Conservation (phyloP, 2,888 invertebrate species). For the Polietes domitor region DNA sequence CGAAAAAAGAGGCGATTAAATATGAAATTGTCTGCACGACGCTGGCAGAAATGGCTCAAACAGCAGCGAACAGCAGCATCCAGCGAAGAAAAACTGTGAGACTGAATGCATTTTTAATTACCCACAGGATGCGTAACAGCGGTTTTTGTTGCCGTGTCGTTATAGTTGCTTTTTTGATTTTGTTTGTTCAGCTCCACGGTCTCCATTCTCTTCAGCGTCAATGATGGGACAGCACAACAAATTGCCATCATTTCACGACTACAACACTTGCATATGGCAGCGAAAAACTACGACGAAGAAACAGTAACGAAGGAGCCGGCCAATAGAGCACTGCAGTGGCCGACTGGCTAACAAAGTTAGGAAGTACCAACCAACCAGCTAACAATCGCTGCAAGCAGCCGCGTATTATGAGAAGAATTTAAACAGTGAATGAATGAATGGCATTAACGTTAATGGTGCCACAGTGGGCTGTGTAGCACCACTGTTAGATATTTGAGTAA, state of each 20-base stretch:
- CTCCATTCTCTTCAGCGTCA: slow-evolving; percentile 23
- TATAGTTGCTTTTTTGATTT: not conserved
- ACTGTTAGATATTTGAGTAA: too few relatives aligned
- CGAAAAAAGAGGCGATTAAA: slow-evolving; percentile 38
- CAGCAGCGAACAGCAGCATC: slow-evolving; percentile 36
- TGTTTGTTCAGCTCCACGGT: not conserved
- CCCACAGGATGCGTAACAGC: slow-evolving; percentile 69
- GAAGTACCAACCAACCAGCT: not conserved
- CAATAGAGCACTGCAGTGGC: slow-evolving; percentile 19
- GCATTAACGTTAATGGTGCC: slow-evolving; percentile 29
- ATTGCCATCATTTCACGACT: slow-evolving; percentile 62
- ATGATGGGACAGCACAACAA: slow-evolving; percentile 55
- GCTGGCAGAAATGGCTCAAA: slow-evolving; percentile 50
- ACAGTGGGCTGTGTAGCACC: too few relatives aligned
- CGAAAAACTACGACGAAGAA: not conserved
- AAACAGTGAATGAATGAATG: slow-evolving; percentile 43
- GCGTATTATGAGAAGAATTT: slow-evolving; percentile 32
- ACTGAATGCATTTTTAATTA: slow-evolving; percentile 70
- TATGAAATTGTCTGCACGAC: slow-evolving; percentile 47
- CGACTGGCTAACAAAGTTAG: not conserved
- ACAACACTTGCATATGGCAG: slow-evolving; percentile 45
- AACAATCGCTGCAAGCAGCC: not conserved
- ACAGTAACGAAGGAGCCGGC: not conserved
- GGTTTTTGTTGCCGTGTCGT: not conserved
- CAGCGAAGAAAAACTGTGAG: slow-evolving; percentile 38